Evolutionary conservation across 2,113 vertebrate species (phyloP).

Genomic region (Lipophrys pholis): DNA sequence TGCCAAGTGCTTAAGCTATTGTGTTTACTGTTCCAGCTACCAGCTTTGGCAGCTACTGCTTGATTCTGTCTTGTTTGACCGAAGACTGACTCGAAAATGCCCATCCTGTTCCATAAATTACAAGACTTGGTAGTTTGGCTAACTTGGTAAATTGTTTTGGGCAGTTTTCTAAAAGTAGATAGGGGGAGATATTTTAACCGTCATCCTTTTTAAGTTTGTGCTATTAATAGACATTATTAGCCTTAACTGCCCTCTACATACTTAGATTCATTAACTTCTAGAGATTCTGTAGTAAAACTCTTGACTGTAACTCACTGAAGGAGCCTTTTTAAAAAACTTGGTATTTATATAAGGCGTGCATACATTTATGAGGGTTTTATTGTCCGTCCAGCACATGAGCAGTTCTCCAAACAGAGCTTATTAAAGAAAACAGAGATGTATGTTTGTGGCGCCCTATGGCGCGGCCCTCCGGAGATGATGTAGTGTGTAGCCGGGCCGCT

Average conservation of each 20-base stretch:
- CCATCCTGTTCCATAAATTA: no score
- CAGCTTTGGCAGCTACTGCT: no score
- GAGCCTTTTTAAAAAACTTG: slow-evolving; percentile 32
- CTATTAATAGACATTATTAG: neutral
- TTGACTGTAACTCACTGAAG: slow-evolving; percentile 3
- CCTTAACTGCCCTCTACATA: neutral
- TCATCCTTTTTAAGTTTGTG: neutral
- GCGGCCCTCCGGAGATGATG: slow-evolving; percentile 62
- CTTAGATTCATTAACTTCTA: neutral
- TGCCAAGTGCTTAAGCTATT: no score
- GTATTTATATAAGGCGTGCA: slow-evolving; percentile 58
- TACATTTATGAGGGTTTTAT: slow-evolving; percentile 53
- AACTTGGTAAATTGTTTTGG: neutral
- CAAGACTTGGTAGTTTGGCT: neutral
- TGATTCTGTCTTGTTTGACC: no score
- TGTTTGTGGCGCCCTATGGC: slow-evolving; percentile 75
- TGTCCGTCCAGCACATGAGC: slow-evolving; percentile 57
- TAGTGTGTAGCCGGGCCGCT: slow-evolving; percentile 47
- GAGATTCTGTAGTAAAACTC: neutral
- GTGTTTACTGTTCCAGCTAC: no score
- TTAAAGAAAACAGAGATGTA: slow-evolving; percentile 81
- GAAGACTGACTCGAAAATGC: no score
- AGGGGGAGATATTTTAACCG: neutral
- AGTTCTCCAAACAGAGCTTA: slow-evolving; percentile 79
- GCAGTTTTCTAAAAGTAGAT: neutral